Evolutionary conservation across 30 jellyfish, hydroid and myxozoan genomes (phyloP).

Genomic region (Nemopilema nomurai): DNA sequence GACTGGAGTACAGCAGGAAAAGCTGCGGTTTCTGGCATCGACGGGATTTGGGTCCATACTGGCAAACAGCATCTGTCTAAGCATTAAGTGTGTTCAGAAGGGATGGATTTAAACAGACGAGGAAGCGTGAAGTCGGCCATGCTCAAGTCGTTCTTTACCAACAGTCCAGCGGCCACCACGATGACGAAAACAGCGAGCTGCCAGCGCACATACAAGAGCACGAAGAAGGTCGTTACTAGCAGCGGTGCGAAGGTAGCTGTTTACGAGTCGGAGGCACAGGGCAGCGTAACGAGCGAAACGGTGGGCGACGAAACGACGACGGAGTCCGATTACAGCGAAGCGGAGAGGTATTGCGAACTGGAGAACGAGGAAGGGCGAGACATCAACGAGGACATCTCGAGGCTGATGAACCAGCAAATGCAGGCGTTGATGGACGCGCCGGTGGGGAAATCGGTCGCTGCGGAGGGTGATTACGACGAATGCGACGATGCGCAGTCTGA

Average conservation of each 20-base stretch:
- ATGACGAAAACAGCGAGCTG: constrained; percentile 24
- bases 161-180: constrained; percentile 17
- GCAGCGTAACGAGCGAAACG: constrained; percentile 60
- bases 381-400: neutral
- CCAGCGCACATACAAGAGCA: constrained; percentile 46
- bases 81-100: neutral
- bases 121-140: constrained; percentile 62
- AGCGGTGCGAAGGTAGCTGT: constrained; percentile 66
- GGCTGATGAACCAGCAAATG: constrained; percentile 32
- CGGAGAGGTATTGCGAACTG: constrained; percentile 61
- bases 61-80: neutral
- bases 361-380: constrained; percentile 52
- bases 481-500: constrained; percentile 5
- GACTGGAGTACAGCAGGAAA: neutral
- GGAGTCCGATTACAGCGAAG: constrained; percentile 47
- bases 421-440: constrained; percentile 46
- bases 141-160: constrained; percentile 43
- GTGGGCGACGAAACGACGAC: constrained; percentile 65
- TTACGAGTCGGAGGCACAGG: constrained; percentile 53
- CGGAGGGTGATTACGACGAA: constrained; percentile 30
- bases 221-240: constrained; percentile 63
- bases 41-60: neutral
- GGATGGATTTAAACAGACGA: constrained; percentile 46
- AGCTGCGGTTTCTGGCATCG: neutral
- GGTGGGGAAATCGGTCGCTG: constrained; percentile 3